Evolutionary conservation across 2,113 vertebrate species (phyloP).

Genomic region (Zootoca vivipara): DNA sequence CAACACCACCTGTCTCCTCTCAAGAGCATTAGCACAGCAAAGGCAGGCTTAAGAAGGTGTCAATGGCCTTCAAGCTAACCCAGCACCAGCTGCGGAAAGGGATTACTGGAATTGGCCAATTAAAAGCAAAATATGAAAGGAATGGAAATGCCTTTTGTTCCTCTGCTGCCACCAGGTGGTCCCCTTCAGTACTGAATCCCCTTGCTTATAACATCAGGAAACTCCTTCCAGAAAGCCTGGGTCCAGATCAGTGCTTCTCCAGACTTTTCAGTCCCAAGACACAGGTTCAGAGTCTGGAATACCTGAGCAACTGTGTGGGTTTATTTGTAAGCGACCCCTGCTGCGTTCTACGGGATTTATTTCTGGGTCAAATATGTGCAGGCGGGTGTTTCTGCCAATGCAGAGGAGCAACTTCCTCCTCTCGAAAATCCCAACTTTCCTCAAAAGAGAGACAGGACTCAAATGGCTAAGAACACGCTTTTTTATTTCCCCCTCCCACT

Average conservation of each 20-base stretch:
- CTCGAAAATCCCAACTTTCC: neutral
- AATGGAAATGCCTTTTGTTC: neutral
- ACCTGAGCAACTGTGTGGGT: neutral
- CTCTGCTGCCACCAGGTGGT: slow-evolving; percentile 64
- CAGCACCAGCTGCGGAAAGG: no score
- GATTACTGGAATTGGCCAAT: neutral
- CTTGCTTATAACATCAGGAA: neutral
- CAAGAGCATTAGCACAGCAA: neutral
- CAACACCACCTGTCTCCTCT: neutral
- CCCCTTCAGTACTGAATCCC: fast-evolving
- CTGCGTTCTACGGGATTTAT: neutral
- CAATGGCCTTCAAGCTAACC: neutral
- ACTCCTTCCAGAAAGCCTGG: no score
- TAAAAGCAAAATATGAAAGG: neutral
- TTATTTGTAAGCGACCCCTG: neutral
- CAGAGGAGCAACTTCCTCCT: neutral
- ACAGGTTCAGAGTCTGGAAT: neutral
- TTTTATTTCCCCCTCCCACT: neutral
- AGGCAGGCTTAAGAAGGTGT: neutral
- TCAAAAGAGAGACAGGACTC: neutral
- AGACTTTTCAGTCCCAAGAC: neutral
- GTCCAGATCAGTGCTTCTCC: neutral
- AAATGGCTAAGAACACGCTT: no score
- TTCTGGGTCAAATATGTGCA: no score
- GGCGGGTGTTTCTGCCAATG: neutral